These are phyloP conservation scores for Desmodus rotundus DNA, from an alignment of 2,113 vertebrate genomes.

Conservation along the genomic window DNA sequence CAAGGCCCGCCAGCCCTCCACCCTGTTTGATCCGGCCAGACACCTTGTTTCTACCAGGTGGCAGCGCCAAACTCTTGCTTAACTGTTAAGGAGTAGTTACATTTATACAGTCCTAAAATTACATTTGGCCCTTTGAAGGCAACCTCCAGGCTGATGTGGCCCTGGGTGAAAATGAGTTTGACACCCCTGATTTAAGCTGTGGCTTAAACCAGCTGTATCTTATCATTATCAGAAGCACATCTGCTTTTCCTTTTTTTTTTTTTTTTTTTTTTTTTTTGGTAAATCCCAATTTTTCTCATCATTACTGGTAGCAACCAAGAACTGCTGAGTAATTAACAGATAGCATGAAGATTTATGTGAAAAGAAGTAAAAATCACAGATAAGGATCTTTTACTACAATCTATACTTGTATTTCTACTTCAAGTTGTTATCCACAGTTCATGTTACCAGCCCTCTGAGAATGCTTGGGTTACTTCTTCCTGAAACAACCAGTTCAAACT, in stretches of 20 bases:
- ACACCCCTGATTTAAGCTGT: background rate
- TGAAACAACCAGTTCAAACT: background rate
- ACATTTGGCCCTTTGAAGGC: no score
- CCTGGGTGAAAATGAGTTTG: no score
- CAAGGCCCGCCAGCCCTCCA: no score
- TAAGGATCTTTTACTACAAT: background rate
- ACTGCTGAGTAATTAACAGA: background rate
- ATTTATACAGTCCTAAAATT: no score
- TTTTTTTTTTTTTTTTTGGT: constrained; percentile 12
- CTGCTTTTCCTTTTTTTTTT: background rate
- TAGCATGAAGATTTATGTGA: background rate
- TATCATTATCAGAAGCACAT: background rate
- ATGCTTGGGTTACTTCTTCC: background rate
- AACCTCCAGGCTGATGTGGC: no score
- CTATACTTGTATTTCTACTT: background rate
- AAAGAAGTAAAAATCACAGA: background rate
- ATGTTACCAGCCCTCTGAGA: background rate
- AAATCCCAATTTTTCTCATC: constrained; percentile 20
- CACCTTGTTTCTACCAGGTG: no score
- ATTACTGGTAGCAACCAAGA: background rate
- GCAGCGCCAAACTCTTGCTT: no score
- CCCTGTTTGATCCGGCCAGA: no score
- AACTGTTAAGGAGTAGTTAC: no score
- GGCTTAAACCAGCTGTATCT: background rate
- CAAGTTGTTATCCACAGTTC: background rate